Evolutionary conservation across 2,113 vertebrate species (phyloP).

Genomic region (Loxodonta africana): DNA sequence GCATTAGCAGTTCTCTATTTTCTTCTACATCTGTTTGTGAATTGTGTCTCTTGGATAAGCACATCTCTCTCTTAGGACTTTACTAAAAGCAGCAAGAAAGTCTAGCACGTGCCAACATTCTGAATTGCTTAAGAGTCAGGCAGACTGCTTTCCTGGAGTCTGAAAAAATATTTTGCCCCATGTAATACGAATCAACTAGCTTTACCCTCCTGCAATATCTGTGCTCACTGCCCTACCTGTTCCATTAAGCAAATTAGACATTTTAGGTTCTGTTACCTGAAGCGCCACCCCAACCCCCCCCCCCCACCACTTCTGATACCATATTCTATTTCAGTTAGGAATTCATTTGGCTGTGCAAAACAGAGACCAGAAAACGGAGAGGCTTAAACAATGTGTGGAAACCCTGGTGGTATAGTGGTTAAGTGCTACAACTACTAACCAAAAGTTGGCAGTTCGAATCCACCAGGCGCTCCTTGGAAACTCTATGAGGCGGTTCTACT

Average conservation of each 20-base stretch:
- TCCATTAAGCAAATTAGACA: background rate
- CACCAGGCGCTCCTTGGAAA: too few species aligned
- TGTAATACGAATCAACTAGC: background rate
- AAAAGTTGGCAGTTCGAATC: too few species aligned
- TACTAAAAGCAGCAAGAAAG: background rate
- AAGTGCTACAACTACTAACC: too few species aligned
- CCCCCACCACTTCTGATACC: background rate
- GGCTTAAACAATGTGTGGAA: background rate
- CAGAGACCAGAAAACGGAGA: background rate
- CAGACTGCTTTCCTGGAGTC: background rate
- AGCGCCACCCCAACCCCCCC: background rate
- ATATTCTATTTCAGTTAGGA: background rate
- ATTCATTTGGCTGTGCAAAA: slow-evolving; percentile 41
- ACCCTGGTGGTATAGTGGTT: too few species aligned
- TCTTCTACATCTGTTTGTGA: background rate
- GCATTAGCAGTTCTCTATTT: background rate
- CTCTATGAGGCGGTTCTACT: too few species aligned
- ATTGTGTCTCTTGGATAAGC: background rate
- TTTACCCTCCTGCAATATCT: background rate
- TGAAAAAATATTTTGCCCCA: background rate
- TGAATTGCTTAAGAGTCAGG: background rate
- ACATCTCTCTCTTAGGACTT: background rate
- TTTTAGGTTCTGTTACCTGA: background rate
- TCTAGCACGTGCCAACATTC: background rate
- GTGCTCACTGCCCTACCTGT: background rate